Evolutionary conservation across 2,888 invertebrate genomes (phyloP), one percentile per base, ranked within the genome.

Genomic region (Phyllotreta striolata): DNA sequence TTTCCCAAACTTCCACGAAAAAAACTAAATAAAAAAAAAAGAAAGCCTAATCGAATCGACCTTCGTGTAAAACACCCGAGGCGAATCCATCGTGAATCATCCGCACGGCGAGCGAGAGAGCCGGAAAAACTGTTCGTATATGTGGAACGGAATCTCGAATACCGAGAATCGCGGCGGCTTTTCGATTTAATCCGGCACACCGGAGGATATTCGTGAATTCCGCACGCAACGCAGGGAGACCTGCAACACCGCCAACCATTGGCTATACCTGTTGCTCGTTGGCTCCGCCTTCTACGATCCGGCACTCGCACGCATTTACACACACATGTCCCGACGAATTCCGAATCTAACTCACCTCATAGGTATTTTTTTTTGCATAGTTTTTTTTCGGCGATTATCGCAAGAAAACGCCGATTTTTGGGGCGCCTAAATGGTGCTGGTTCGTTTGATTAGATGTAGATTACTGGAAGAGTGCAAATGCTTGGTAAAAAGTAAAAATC

Each of bases 251-350:
- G 54, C 62, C 24, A 4, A 68, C 71, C 70, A 79, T 79, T 80
- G 79, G 79, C 77, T 79, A 4, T 24, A 79, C 79, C 77, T 79
- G 79, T 80, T 78, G 80, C 73, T 66, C 10, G 66, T n/a, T 70
- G 59, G 74, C 78, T 73, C 77, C 79, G 79, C 79, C 79, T 72
- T 66, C 76, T 69, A 73, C 74, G 24, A 24, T 41, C 10, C 41
- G 9, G 10, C 10, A 41, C 10, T 3, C 73, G 66, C 69, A 72
- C 64, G 68, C 67, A 65, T 60, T 41, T 35, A 39, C 37, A 46
- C 38, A 14, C 10, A 24, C 24, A 58, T 52, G n/a, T 12, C 7
- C 10, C 9, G 3, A 41, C 41, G 10, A 9, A 10, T 41, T 41
- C n/a, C n/a, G n/a, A n/a, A 3, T n/a, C 10, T 3, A n/a, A 41